phyloP scores from a whole-genome alignment of 2,888 invertebrate species.

The Clepsis dumicolana region DNA sequence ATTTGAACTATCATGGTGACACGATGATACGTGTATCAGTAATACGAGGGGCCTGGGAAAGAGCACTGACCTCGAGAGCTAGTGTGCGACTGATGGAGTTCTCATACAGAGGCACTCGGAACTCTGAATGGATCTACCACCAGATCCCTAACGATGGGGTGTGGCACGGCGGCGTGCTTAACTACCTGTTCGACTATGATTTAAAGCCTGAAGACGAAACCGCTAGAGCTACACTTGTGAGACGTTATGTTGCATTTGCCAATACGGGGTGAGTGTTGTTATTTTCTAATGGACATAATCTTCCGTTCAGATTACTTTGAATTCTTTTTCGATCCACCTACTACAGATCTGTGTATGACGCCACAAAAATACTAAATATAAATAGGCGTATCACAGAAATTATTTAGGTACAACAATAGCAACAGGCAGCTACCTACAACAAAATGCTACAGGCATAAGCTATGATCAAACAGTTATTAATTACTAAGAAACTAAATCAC shows the following conservation, averaged over 20 bases:
- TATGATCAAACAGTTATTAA: no score
- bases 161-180: constrained; percentile 69
- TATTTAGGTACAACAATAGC: no score
- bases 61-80: constrained; percentile 61
- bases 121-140: constrained; percentile 66
- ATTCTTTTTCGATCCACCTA: no score
- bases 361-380: no score
- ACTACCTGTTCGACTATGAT: constrained; percentile 71
- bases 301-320: no score
- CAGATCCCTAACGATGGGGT: constrained; percentile 69
- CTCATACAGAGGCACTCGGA: constrained; percentile 64
- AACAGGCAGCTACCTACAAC: no score
- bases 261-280: constrained; percentile 63
- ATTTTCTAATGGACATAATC: neutral
- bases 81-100: constrained; percentile 70
- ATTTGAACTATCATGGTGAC: constrained; percentile 73
- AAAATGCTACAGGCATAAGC: no score
- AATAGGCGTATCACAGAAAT: no score
- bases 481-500: no score
- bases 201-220: constrained; percentile 54
- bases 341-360: no score
- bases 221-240: constrained; percentile 57
- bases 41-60: constrained; percentile 66
- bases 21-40: constrained; percentile 65
- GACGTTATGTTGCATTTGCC: constrained; percentile 64